Conservation (phyloP, 2,888 invertebrate genomes). For the Neocrepidodera transversa region DNA sequence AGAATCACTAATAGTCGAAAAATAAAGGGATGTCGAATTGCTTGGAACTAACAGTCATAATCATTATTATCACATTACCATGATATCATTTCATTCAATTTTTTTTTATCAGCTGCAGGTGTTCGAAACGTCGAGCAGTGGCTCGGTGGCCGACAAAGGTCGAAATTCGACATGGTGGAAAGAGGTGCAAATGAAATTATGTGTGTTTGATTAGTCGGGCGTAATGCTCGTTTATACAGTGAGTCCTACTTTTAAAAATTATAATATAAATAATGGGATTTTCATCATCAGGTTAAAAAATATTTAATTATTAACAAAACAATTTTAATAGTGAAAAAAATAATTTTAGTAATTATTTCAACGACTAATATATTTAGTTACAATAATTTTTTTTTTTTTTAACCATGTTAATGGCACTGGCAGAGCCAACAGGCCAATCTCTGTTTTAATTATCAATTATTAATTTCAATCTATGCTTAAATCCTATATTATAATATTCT, state of each 20-base stretch:
- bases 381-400: too few relatives aligned
- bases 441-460: too few relatives aligned
- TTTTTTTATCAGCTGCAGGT: slow-evolving; percentile 42
- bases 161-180: slow-evolving; percentile 34
- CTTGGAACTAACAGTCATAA: slow-evolving; percentile 42
- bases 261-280: too few relatives aligned
- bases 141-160: slow-evolving; percentile 37
- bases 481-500: too few relatives aligned
- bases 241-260: neutral
- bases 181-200: slow-evolving; percentile 26
- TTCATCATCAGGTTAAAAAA: too few relatives aligned
- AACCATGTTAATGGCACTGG: too few relatives aligned
- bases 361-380: too few relatives aligned
- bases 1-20: neutral
- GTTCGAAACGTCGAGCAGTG: slow-evolving; percentile 35
- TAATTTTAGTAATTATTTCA: too few relatives aligned
- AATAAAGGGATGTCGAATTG: slow-evolving; percentile 20
- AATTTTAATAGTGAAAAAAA: too few relatives aligned
- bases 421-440: too few relatives aligned
- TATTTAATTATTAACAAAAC: too few relatives aligned
- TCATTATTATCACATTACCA: slow-evolving; percentile 49
- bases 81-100: slow-evolving; percentile 47
- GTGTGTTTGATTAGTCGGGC: slow-evolving; percentile 23
- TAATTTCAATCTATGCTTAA: too few relatives aligned
- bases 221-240: slow-evolving; percentile 14